These are phyloP conservation scores for Drymodes brunneopygia DNA, from an alignment of 2,113 vertebrate genomes.

Conservation along the genomic window DNA sequence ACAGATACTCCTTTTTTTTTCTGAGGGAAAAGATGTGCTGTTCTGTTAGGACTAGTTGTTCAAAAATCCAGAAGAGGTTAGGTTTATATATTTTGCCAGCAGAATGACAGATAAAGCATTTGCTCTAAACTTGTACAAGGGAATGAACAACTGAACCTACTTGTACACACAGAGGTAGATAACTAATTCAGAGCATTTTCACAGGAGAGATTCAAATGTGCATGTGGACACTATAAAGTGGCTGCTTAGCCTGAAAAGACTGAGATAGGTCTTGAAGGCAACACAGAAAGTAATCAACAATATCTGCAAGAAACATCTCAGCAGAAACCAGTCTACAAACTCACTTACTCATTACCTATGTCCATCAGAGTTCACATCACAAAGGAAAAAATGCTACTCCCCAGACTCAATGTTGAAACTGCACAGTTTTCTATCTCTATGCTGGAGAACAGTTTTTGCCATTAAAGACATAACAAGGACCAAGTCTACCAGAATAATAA, in stretches of 20 bases:
- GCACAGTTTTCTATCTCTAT: neutral
- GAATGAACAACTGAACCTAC: neutral
- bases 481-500: neutral
- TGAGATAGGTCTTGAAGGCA: neutral
- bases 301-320: neutral
- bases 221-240: neutral
- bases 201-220: neutral
- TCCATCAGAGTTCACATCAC: no score
- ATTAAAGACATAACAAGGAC: neutral
- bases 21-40: neutral
- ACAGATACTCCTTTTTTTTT: accelerated
- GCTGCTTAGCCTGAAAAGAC: neutral
- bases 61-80: neutral
- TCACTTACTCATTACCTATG: neutral
- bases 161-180: neutral
- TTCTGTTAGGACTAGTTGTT: neutral
- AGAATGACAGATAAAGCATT: neutral
- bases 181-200: neutral
- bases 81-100: neutral
- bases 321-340: neutral
- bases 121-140: neutral
- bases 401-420: neutral
- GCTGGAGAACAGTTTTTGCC: neutral
- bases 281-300: neutral
- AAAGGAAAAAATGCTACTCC: neutral